Evolutionary conservation across 2,113 vertebrate genomes (phyloP).

Genomic region (Polypterus bichir): DNA sequence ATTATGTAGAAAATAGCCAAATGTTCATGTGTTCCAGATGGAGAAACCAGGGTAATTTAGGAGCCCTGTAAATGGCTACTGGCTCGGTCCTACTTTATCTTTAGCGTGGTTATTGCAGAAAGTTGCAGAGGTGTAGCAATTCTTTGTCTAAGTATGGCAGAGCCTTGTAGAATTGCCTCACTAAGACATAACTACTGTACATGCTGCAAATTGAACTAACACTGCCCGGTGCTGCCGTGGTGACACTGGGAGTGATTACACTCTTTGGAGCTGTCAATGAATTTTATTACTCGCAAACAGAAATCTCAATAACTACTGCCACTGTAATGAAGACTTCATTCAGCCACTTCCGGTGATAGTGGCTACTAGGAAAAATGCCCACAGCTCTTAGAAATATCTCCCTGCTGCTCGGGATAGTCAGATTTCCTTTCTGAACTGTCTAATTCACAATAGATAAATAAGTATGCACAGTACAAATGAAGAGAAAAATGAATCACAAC

Average conservation of each 20-base stretch:
- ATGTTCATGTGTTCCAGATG: no score
- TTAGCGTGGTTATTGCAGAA: no score
- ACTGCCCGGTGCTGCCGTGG: conserved; percentile 5
- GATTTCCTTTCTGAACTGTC: no score
- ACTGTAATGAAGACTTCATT: conserved; percentile 14
- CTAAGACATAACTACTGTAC: conserved; percentile 18
- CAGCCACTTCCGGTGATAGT: conserved; percentile 21
- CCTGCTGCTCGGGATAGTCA: no score
- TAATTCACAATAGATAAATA: no score
- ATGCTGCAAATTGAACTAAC: conserved; percentile 14
- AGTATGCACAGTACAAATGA: no score
- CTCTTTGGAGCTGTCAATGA: conserved; percentile 23
- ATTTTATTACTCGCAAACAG: conserved; percentile 27
- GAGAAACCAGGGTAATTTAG: no score
- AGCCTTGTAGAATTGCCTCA: conserved; percentile 14
- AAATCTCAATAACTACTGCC: conserved; percentile 25
- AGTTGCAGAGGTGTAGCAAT: neutral
- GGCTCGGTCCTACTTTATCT: no score
- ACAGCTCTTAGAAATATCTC: conserved; percentile 2
- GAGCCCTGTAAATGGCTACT: no score
- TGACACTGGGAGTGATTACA: conserved; percentile 21
- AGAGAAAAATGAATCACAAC: no score
- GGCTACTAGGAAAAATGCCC: conserved; percentile 13
- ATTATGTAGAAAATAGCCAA: no score
- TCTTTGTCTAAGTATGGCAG: conserved; percentile 8